Evolutionary conservation across 2,797 vertebrate species (phyloP), one percentile per base, ranked within the genome.

Genomic region (Cossypha caffra): DNA sequence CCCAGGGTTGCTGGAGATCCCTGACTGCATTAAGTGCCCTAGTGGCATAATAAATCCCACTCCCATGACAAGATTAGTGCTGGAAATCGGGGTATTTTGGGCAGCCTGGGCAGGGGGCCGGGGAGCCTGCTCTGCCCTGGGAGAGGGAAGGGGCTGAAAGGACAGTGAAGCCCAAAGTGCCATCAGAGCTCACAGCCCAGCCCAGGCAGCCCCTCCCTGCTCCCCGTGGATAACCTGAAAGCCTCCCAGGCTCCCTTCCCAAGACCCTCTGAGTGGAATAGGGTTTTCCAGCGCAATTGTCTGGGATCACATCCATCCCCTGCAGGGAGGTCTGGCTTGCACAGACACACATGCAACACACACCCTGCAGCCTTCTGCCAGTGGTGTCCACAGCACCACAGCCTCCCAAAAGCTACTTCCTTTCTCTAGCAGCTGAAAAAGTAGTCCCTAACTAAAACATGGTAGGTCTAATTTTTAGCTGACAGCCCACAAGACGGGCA

Each of bases 141-240:
- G 29, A 28, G 20, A 75, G 21, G 29, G 40, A 48, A 45, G 85
- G n/a, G 11, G 29, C 67, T 63, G 74, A 23, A 37, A 48, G 45
- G 45, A n/a, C 7, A 13, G 21, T 9, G 42, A 15, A 75, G 20
- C 24, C 31, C 7, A 0, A 16, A 5, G 31, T 1, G 0, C 51
- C n/a, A 33, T 12, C 66, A 47, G 47, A 57, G 29, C 47, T 43
- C 54, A 13, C 57, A 48, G 75, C 62, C 23, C 38, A 61, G 77
- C 18, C 25, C 17, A 20, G 50, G 13, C 1, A 2, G 5, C 43
- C 28, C 10, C 15, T 51, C 52, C 33, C 37, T 1, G 2, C 13
- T 59, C 50, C 42, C 33, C 0, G 0, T 47, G 31, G 25, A 51
- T 51, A 35, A n/a, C 45, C 16, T 29, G 13, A 73, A 52, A 79